Conservation (phyloP, 2,888 invertebrate genomes). For the Melanotus villosus region DNA sequence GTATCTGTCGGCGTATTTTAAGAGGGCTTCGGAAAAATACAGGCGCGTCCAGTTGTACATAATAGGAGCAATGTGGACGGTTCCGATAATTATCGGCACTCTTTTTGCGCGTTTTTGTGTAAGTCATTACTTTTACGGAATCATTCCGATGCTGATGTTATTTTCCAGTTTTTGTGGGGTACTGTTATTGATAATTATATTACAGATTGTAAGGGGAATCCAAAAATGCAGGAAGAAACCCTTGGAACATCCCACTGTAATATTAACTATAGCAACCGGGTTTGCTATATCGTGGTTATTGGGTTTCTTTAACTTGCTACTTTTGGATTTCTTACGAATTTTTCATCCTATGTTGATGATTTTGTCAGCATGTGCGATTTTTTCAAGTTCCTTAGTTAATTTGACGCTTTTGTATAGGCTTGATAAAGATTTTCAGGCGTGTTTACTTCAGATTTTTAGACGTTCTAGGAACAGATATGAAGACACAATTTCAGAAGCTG, state of each 20-base stretch:
- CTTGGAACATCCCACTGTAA: neutral
- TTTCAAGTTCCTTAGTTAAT: slow-evolving; percentile 12
- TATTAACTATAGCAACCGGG: neutral
- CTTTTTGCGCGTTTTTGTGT: too few species aligned
- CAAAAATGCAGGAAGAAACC: slow-evolving; percentile 24
- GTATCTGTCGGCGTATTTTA: slow-evolving; percentile 8
- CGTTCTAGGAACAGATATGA: slow-evolving; percentile 18
- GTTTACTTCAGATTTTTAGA: slow-evolving; percentile 20
- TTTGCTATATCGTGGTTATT: neutral
- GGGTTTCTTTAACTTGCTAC: neutral
- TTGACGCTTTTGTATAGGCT: slow-evolving; percentile 16
- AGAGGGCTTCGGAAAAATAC: neutral
- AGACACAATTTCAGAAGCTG: slow-evolving; percentile 14
- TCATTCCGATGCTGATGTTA: neutral
- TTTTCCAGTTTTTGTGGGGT: neutral
- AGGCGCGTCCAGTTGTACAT: slow-evolving; percentile 1
- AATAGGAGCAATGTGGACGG: slow-evolving; percentile 17
- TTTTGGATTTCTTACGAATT: neutral
- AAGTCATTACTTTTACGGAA: too few species aligned
- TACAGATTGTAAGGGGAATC: neutral
- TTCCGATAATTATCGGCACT: neutral
- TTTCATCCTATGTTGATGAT: neutral
- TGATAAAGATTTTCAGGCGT: slow-evolving; percentile 30
- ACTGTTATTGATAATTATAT: neutral
- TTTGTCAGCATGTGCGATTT: neutral